Evolutionary conservation across 2,888 invertebrate species (phyloP).

Genomic region (Chaetogeoica ovagalla): DNA sequence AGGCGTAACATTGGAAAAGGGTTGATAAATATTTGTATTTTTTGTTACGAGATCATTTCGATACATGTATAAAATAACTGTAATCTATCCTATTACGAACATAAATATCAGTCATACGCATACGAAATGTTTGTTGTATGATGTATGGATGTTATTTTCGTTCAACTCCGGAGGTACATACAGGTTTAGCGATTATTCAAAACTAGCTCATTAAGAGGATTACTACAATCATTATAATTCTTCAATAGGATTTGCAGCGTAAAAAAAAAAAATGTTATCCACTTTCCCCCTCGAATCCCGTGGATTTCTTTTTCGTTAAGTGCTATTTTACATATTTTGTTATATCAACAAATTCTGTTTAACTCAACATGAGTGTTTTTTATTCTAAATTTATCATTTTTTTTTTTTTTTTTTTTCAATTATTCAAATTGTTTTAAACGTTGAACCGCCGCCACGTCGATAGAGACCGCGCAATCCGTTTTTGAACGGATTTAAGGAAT

Average conservation of each 20-base stretch:
- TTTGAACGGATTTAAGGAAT: conserved; percentile 15
- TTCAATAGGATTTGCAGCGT: not conserved
- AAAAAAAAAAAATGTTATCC: not conserved
- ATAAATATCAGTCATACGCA: not conserved
- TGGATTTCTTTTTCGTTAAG: not conserved
- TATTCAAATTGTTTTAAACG: not conserved
- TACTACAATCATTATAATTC: not conserved
- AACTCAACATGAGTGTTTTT: not conserved
- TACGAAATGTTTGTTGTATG: not conserved
- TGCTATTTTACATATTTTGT: not conserved
- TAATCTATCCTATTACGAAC: not conserved
- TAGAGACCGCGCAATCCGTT: not conserved
- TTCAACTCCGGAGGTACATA: not conserved
- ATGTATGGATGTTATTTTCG: conserved; percentile 1
- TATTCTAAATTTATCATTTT: not conserved
- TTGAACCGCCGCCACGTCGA: not conserved
- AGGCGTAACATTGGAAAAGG: not conserved
- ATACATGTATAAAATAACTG: not conserved
- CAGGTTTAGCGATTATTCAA: not conserved
- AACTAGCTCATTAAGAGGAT: not conserved
- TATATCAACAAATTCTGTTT: not conserved
- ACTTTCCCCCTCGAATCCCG: not conserved
- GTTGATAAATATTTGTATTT: not conserved
- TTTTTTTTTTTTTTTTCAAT: no score
- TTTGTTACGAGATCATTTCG: not conserved